Conservation (phyloP, 2,113 vertebrate genomes). For the Oryzias woworae region DNA sequence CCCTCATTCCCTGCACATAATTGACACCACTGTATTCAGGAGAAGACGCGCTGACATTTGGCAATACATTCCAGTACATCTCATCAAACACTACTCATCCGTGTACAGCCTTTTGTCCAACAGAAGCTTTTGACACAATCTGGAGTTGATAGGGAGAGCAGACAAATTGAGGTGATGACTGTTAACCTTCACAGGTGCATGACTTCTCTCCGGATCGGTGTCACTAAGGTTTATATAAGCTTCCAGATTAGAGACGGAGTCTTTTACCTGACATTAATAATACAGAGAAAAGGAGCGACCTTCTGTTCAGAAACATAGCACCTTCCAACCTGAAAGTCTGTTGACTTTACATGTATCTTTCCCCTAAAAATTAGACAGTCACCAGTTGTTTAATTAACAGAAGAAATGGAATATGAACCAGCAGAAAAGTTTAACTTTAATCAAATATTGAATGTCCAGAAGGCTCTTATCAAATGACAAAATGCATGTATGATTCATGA, state of each 20-base stretch:
- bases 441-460: not conserved
- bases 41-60: slow-evolving; percentile 52
- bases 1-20: slow-evolving; percentile 14
- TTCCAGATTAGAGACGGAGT: slow-evolving; percentile 35
- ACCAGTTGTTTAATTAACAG: too few species aligned
- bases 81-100: slow-evolving; percentile 52
- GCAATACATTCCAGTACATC: slow-evolving; percentile 38
- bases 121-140: slow-evolving; percentile 41
- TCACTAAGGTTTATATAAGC: slow-evolving; percentile 4
- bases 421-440: not conserved
- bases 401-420: too few species aligned
- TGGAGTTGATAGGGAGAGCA: slow-evolving; percentile 35
- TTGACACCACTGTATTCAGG: slow-evolving; percentile 22
- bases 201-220: slow-evolving; percentile 24
- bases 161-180: slow-evolving; percentile 58
- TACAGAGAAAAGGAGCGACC: slow-evolving; percentile 17
- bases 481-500: too few species aligned
- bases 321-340: not conserved
- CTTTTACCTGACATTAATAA: slow-evolving; percentile 37
- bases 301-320: not conserved
- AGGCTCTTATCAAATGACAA: not conserved
- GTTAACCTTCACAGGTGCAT: slow-evolving; percentile 56
- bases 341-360: not conserved
- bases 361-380: too few species aligned
- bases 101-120: slow-evolving; percentile 16